phyloP scores from a whole-genome alignment of 2,113 vertebrate genomes.

The Anas platyrhynchos region DNA sequence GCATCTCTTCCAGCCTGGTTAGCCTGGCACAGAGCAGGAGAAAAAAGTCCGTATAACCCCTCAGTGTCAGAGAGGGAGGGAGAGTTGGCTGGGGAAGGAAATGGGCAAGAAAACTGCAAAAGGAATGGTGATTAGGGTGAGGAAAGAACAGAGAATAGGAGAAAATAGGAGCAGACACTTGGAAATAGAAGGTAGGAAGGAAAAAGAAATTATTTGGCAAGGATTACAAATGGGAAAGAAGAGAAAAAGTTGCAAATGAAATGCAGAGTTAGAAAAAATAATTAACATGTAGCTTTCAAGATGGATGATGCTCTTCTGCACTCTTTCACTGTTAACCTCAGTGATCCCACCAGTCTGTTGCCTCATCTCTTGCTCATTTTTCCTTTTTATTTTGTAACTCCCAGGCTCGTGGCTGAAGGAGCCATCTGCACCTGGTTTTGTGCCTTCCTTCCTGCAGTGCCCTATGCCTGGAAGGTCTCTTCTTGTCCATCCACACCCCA shows the following conservation, averaged over 20 bases:
- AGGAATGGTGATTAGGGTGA: background rate
- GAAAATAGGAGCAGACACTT: background rate
- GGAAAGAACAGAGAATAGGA: background rate
- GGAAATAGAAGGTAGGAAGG: background rate
- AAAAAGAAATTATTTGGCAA: background rate
- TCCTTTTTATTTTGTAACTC: background rate
- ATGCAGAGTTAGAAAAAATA: background rate
- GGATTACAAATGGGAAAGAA: background rate
- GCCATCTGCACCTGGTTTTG: background rate
- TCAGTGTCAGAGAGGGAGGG: background rate
- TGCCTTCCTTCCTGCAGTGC: background rate
- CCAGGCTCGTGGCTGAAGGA: background rate
- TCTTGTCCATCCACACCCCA: background rate
- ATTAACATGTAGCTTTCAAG: background rate
- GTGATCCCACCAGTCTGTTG: background rate
- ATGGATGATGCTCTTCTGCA: background rate
- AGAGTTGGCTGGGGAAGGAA: background rate
- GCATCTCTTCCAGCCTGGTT: background rate
- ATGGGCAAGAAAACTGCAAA: background rate
- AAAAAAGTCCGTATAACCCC: background rate
- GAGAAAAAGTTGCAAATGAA: background rate
- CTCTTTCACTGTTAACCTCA: background rate
- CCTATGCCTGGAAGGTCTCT: conserved; percentile 8
- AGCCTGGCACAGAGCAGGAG: background rate
- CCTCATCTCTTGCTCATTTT: background rate